Conservation (phyloP, 2,888 invertebrate species). For the Amiota mariae region DNA sequence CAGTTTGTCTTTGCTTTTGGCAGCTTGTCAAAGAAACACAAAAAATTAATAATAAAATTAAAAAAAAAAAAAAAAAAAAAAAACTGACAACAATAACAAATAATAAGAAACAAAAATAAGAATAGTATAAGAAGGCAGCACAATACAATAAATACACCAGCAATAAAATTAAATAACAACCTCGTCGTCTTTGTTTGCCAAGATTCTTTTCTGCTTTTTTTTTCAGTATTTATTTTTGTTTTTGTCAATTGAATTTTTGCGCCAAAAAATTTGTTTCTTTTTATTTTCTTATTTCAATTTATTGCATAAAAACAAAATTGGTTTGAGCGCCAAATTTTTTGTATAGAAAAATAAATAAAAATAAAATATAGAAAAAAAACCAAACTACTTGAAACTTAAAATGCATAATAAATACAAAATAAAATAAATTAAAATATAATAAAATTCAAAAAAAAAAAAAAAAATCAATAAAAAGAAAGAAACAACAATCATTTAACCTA, state of each 20-base stretch:
- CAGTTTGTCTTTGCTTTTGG: constrained; percentile 51
- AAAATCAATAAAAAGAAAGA: not conserved
- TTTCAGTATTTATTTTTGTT: not conserved
- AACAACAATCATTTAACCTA: not conserved
- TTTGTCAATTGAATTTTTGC: constrained; percentile 46
- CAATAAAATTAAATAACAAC: no score
- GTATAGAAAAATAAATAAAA: not conserved
- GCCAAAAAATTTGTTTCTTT: constrained; percentile 48
- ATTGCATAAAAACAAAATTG: constrained; percentile 41
- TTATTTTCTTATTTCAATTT: no score
- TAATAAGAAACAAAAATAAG: constrained; percentile 32
- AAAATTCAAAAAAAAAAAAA: not conserved
- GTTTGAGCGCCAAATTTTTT: not conserved
- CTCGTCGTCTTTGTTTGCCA: no score
- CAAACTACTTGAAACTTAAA: not conserved
- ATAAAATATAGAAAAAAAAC: not conserved
- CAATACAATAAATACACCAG: no score
- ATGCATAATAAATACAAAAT: not conserved
- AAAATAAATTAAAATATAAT: constrained; percentile 6
- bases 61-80: constrained; percentile 37
- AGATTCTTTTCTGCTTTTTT: not conserved
- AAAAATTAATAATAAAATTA: constrained; percentile 1
- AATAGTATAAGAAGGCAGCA: constrained; percentile 38
- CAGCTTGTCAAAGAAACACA: constrained; percentile 34
- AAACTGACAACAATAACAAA: constrained; percentile 29